Evolutionary conservation across 2,888 invertebrate species (phyloP), one percentile per base, ranked within the genome.

Genomic region (Melangyna quadrimaculata): DNA sequence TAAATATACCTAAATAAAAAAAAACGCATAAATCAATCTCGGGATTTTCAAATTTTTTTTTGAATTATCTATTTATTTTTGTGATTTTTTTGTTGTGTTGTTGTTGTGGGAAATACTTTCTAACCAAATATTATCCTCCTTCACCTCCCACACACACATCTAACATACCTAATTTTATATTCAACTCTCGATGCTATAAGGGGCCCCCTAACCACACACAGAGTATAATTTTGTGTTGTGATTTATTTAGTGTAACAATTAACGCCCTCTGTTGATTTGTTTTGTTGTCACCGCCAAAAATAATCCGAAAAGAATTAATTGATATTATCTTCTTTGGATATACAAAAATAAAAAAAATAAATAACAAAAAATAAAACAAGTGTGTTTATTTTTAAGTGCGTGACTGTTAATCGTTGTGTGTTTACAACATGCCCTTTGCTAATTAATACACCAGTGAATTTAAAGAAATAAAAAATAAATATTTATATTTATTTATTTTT

Each of bases 161-260:
- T 55, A 43, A 2, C 17, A 48, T 19, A 35, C 48, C 22, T 24
- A 51, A 51, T 8, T 27, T 6, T 22, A 48, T 48, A 22, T 48
- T 51, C 24, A 14, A 51, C 51, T n/a, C 55, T 19, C 17, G 55
- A 17, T 63, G 63, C 27, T 48, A n/a, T n/a, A n/a, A n/a, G n/a
- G 67, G 43, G 51, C 51, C 32, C 45, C 35, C 22, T 17, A 3
- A 70, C 37, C 53, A 37, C 69, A 53, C 40, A 55, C 32, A 43
- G 8, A n/a, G 51, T n/a, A 48, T 32, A 19, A 3, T 48, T 65
- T 55, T 53, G 61, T 53, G 48, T 48, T 67, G 74, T 82, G 72
- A 78, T 78, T 84, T 80, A 80, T 79, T 65, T 65, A 67, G 83
- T 83, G 79, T 78, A 82, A 78, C 73, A 71, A 80, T 80, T 67